Conservation (phyloP, 1,140 invertebrate genomes). For the Lordiphosa collinella region DNA sequence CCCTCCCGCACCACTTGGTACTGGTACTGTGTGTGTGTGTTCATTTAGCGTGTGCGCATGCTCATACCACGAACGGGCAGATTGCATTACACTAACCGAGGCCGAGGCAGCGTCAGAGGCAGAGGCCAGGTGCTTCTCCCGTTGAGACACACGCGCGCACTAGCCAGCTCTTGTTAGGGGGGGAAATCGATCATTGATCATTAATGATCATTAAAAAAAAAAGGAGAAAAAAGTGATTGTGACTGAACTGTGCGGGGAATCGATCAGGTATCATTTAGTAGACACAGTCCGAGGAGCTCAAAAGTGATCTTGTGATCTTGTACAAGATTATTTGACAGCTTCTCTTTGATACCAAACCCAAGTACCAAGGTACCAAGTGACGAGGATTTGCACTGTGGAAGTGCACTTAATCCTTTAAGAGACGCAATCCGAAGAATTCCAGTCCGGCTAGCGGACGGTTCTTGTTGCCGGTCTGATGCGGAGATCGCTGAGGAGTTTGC, state of each 20-base stretch:
- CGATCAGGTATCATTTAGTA: neutral
- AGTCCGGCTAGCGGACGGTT: too few species aligned
- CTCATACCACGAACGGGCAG: slow-evolving; percentile 14
- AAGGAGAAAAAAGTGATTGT: neutral
- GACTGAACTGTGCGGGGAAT: too few species aligned
- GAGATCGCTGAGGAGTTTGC: too few species aligned
- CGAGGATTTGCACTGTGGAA: too few species aligned
- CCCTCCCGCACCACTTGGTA: neutral
- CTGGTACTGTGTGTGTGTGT: slow-evolving; percentile 3
- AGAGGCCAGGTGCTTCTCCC: slow-evolving; percentile 18
- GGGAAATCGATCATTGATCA: slow-evolving; percentile 7
- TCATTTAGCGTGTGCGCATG: slow-evolving; percentile 37
- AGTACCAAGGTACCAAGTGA: too few species aligned
- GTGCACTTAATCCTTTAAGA: too few species aligned
- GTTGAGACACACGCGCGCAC: slow-evolving; percentile 5
- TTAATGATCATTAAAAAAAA: slow-evolving; percentile 4
- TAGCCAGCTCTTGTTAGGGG: neutral
- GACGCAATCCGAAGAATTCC: too few species aligned
- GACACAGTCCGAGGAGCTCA: neutral
- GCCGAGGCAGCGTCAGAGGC: too few species aligned
- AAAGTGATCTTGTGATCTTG: too few species aligned
- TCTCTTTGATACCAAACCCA: too few species aligned
- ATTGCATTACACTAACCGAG: slow-evolving; percentile 38
- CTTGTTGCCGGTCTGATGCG: too few species aligned
- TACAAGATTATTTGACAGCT: too few species aligned